Conservation (phyloP, 2,888 invertebrate genomes). For the Chirona hameri region DNA sequence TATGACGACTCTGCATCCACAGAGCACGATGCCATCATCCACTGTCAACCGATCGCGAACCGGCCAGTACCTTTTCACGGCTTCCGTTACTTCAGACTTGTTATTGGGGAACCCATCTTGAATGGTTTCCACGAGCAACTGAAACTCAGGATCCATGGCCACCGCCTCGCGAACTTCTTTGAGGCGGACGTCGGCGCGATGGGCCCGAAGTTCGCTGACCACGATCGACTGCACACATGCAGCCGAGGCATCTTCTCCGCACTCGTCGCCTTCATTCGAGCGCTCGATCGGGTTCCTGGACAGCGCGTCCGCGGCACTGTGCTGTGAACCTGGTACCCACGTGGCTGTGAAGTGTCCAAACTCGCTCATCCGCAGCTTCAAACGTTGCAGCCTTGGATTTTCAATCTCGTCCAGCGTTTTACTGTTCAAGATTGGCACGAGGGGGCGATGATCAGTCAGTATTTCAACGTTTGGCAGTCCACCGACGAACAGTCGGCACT, state of each 20-base stretch:
- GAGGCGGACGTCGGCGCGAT: not conserved
- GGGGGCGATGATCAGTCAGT: too few relatives aligned
- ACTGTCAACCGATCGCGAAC: not conserved
- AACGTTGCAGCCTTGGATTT: not conserved
- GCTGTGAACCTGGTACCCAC: not conserved
- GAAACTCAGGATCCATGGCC: not conserved
- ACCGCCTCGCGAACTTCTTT: not conserved
- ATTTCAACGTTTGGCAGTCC: too few relatives aligned
- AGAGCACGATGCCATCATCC: not conserved
- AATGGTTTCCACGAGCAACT: not conserved
- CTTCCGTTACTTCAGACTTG: not conserved
- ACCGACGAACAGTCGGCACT: too few relatives aligned
- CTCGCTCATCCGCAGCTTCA: not conserved
- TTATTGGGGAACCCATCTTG: not conserved
- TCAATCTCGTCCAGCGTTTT: not conserved
- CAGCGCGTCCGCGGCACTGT: not conserved
- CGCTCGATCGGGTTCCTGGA: not conserved
- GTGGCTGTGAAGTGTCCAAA: not conserved
- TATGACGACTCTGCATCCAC: not conserved
- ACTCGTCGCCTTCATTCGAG: not conserved
- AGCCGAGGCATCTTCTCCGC: not conserved
- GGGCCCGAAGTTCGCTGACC: too few relatives aligned
- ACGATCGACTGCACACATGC: too few relatives aligned
- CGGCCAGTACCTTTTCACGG: not conserved
- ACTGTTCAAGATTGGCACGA: not conserved